These are phyloP conservation scores for Hypomecis punctinalis DNA, from an alignment of 2,888 invertebrate genomes.

Conservation along the genomic window DNA sequence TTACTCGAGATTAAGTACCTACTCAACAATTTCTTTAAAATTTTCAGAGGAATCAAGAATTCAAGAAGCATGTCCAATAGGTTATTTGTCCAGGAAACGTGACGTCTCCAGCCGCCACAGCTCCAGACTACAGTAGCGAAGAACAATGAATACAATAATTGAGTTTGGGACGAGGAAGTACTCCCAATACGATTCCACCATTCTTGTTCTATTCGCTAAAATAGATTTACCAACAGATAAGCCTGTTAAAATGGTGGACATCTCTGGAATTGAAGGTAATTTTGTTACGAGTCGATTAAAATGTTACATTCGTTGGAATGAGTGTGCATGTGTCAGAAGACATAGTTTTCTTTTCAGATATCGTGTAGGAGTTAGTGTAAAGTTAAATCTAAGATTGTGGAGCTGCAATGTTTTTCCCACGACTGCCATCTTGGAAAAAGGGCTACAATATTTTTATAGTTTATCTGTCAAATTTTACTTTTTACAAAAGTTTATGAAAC, in stretches of 20 bases:
- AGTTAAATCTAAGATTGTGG: no score
- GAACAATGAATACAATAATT: slow-evolving; percentile 55
- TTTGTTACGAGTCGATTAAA: slow-evolving; percentile 16
- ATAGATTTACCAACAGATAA: slow-evolving; percentile 29
- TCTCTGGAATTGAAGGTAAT: slow-evolving; percentile 39
- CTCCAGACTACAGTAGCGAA: slow-evolving; percentile 32
- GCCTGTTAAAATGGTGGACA: slow-evolving; percentile 28
- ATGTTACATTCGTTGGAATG: not conserved
- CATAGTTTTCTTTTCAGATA: no score
- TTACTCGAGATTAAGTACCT: no score
- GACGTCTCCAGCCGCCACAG: slow-evolving; percentile 14
- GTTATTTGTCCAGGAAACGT: not conserved
- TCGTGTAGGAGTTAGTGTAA: no score
- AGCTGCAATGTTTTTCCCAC: no score
- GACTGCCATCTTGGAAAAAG: no score
- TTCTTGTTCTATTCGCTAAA: slow-evolving; percentile 36
- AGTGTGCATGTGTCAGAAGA: not conserved
- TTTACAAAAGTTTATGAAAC: no score
- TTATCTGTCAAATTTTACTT: no score
- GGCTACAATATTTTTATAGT: no score
- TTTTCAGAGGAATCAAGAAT: no score
- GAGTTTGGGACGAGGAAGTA: slow-evolving; percentile 51
- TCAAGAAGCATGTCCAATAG: not conserved
- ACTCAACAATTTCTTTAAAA: no score
- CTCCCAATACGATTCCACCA: slow-evolving; percentile 46